Evolutionary conservation across 2,888 invertebrate genomes (phyloP).

Genomic region (Acanthoscelides obtectus): DNA sequence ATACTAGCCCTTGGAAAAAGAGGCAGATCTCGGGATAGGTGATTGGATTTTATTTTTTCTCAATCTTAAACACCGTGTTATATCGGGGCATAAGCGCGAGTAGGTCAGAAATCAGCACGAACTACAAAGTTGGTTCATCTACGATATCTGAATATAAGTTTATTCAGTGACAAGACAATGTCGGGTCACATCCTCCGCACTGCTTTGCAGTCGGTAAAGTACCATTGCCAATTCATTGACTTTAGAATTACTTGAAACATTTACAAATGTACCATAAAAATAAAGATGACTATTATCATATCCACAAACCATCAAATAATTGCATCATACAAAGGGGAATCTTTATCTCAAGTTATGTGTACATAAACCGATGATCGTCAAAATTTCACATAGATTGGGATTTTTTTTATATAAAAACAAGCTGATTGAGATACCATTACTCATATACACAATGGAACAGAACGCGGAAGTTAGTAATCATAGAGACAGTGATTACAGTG

Average conservation of each 20-base stretch:
- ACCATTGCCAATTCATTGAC: neutral
- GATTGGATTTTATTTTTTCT: no score
- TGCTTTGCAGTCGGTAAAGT: neutral
- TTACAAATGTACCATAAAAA: neutral
- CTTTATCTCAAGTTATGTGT: neutral
- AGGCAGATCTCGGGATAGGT: no score
- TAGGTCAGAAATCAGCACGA: no score
- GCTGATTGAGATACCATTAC: neutral
- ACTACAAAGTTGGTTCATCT: no score
- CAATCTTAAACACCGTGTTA: no score
- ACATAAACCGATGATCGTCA: neutral
- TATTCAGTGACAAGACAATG: no score
- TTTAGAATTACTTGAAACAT: neutral
- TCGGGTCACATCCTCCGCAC: neutral
- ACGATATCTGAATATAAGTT: no score
- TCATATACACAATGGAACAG: neutral
- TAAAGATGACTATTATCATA: neutral
- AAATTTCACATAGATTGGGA: neutral
- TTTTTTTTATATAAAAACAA: neutral
- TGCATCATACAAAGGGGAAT: neutral
- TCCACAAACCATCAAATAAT: neutral
- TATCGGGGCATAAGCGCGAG: no score
- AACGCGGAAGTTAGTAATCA: neutral
- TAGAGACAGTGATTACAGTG: neutral
- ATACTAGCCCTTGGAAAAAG: no score